phyloP scores from a whole-genome alignment of 2,797 vertebrate genomes.

The Myotis pilosus region DNA sequence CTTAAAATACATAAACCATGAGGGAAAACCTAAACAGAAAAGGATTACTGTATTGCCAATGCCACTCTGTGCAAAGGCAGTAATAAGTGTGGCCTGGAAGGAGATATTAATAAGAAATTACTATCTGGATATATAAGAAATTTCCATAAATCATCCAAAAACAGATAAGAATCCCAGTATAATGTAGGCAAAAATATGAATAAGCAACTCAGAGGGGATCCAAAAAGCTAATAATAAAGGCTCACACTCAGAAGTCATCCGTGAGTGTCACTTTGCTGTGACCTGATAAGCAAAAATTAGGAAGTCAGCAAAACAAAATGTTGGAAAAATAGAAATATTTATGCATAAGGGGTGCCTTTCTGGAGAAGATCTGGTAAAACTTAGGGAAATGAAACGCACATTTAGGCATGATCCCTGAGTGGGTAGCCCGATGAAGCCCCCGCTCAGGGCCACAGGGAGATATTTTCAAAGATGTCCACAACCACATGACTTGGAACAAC shows the following conservation, averaged over 20 bases:
- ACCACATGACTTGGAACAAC: background rate
- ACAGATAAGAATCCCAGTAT: conserved; percentile 33
- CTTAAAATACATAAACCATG: conserved; percentile 49
- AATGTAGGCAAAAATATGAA: background rate
- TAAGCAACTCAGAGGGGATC: background rate
- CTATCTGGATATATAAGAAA: conserved; percentile 19
- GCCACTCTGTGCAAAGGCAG: conserved; percentile 40
- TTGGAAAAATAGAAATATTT: conserved; percentile 20
- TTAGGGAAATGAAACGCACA: background rate
- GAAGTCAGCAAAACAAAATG: conserved; percentile 8
- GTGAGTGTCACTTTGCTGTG: background rate
- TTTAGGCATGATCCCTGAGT: background rate
- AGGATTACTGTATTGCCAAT: conserved; percentile 41
- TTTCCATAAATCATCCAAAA: conserved; percentile 34
- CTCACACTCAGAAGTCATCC: background rate
- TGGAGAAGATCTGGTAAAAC: background rate
- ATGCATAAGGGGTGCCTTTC: background rate
- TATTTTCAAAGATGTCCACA: background rate
- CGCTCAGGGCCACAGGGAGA: background rate
- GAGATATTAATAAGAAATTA: conserved; percentile 44
- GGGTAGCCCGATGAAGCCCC: background rate
- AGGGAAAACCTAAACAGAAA: conserved; percentile 15
- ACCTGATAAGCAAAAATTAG: conserved; percentile 49
- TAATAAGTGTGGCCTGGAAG: background rate
- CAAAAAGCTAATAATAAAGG: background rate